Evolutionary conservation across 1,140 invertebrate species (phyloP).

Genomic region (Dryas iulia): DNA sequence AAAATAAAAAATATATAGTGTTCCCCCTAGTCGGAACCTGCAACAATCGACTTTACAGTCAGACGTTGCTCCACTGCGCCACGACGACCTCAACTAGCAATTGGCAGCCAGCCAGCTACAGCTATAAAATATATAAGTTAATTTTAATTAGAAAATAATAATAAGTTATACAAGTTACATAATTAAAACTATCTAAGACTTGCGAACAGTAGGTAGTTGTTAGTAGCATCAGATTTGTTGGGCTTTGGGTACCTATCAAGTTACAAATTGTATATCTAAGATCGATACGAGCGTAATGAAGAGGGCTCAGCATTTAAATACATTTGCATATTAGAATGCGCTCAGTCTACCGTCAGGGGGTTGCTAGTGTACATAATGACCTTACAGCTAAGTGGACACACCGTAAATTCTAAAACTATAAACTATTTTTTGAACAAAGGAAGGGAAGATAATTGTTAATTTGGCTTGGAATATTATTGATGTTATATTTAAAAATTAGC

Average conservation of each 20-base stretch:
- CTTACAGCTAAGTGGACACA: conserved; percentile 6
- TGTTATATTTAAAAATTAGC: no score
- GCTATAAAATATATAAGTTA: neutral
- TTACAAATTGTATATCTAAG: conserved; percentile 79
- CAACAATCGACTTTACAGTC: no score
- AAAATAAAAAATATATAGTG: no score
- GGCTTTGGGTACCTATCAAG: conserved; percentile 65
- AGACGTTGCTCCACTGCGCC: no score
- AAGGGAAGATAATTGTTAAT: no score
- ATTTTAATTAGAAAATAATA: neutral
- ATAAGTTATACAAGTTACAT: conserved; percentile 7
- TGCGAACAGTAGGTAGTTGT: conserved; percentile 36
- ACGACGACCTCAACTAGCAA: no score
- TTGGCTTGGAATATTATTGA: no score
- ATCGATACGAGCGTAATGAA: conserved; percentile 78
- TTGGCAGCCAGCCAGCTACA: no score
- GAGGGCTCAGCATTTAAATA: conserved; percentile 79
- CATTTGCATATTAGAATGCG: conserved; percentile 79
- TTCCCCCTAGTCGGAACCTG: no score
- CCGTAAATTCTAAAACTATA: conserved; percentile 4
- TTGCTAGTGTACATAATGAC: conserved; percentile 20
- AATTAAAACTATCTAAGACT: conserved; percentile 23
- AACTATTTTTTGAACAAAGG: no score
- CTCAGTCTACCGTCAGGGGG: conserved; percentile 54
- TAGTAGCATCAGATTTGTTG: conserved; percentile 64